Evolutionary conservation across 2,113 vertebrate genomes (phyloP), one percentile per base, ranked within the genome.

Genomic region (Stegostoma tigrinum): DNA sequence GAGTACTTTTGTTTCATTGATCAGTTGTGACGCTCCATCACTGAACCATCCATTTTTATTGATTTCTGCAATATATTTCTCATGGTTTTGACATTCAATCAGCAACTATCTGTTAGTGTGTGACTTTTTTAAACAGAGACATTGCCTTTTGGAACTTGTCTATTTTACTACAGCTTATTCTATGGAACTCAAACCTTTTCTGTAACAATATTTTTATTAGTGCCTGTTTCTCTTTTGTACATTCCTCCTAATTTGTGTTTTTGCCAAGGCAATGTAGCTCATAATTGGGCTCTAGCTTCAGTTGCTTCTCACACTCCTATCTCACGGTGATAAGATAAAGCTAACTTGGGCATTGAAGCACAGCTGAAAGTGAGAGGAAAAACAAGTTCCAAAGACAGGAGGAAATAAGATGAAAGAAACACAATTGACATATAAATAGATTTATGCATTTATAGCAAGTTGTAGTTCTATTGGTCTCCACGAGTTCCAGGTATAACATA

Each of bases 1-100:
- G 91, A 94, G 14, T 94, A 5, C n/a, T 94, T 67, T 94, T 42
- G 64, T 38, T 68, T 94, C 64, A 94, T 68, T 94, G 61, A 66
- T 68, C 91, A 45, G 61, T 67, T 21, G 8, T 42, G n/a, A 94
- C 38, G 64, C 64, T 68, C n/a, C 91, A 94, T 61, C 91, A 67
- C n/a, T 94, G 42, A 94, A 66, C 64, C n/a, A 61, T 89, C 86
- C 48, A 89, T 12, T 17, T 52, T 67, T 68, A 68, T 66, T 94
- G 90, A 93, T 66, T 67, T 66, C 19, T 93, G n/a, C 8, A 67
- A n/a, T 38, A 38, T 23, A 42, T 67, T 94, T 68, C 19, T 24
- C 91, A 94, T 7, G 66, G 66, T 21, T 94, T 70, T 66, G 27
- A 10, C 42, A 24, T 67, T 67, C 19, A 45, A 4, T 45, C 52